A percentile compares a stretch with the other conserved stretches of the same genome.
Evolutionary conservation across 2,797 vertebrate genomes (phyloP).

Genomic region (Megalops cyprinoides): DNA sequence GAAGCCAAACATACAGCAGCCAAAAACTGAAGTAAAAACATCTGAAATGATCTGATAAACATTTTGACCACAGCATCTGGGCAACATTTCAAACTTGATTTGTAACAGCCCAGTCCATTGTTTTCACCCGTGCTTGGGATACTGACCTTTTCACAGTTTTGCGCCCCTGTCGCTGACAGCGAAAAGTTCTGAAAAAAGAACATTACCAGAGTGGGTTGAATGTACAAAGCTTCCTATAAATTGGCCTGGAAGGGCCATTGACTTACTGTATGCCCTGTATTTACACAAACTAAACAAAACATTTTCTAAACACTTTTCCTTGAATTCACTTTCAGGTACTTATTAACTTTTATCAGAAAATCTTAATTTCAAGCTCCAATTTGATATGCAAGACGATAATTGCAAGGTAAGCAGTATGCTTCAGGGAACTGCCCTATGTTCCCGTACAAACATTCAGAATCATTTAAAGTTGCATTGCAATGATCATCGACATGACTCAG

Average conservation of each 20-base stretch:
- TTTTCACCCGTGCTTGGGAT: background rate
- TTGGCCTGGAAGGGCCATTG: too few species aligned
- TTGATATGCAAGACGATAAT: background rate
- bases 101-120: background rate
- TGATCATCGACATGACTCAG: background rate
- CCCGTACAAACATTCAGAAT: background rate
- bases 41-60: background rate
- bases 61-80: background rate
- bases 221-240: too few species aligned
- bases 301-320: background rate
- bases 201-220: too few species aligned
- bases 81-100: background rate
- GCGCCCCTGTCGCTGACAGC: slow-evolving; percentile 34
- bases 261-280: too few species aligned
- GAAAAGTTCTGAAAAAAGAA: slow-evolving; percentile 54
- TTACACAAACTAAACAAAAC: too few species aligned
- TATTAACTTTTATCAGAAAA: too few species aligned
- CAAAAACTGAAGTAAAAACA: background rate
- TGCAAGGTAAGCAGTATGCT: background rate
- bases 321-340: background rate
- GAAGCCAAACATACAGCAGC: background rate
- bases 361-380: background rate
- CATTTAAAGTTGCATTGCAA: background rate
- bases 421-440: background rate
- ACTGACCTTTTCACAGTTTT: slow-evolving; percentile 58